Evolutionary conservation across 2,888 invertebrate species (phyloP).

Genomic region (Elmis aenea): DNA sequence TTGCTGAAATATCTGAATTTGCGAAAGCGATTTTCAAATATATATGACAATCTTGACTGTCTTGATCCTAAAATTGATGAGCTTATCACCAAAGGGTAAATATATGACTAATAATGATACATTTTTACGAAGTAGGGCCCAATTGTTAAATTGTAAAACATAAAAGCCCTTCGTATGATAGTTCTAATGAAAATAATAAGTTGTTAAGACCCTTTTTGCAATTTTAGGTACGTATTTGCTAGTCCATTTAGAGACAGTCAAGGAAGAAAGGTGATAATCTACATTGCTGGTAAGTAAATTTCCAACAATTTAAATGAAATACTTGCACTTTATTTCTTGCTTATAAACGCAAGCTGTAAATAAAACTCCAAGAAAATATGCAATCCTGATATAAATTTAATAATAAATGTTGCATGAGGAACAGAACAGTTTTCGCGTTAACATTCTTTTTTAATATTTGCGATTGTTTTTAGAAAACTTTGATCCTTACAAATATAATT

Average conservation of each 20-base stretch:
- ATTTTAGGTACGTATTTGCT: conserved; percentile 62
- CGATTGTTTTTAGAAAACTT: conserved; percentile 53
- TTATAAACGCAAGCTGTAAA: too few relatives aligned
- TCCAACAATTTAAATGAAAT: too few relatives aligned
- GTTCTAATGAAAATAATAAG: too few relatives aligned
- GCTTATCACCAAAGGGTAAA: conserved; percentile 63
- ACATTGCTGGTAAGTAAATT: too few relatives aligned
- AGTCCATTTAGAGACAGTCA: conserved; percentile 68
- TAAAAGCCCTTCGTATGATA: too few relatives aligned
- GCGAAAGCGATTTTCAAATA: conserved; percentile 62
- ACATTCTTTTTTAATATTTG: too few relatives aligned
- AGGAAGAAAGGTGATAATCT: conserved; percentile 72
- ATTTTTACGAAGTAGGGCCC: too few relatives aligned
- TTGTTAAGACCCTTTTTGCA: neutral
- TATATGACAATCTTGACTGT: conserved; percentile 61
- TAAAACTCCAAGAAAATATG: conserved; percentile 26
- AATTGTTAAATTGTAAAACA: too few relatives aligned
- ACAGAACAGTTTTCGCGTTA: too few relatives aligned
- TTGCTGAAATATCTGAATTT: conserved; percentile 73
- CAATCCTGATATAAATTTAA: neutral
- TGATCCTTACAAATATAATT: conserved; percentile 60
- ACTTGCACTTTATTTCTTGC: too few relatives aligned
- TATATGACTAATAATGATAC: conserved; percentile 2
- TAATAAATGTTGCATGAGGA: too few relatives aligned
- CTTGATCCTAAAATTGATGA: conserved; percentile 57